Conservation (phyloP, 2,888 invertebrate species). For the Limnephilus marmoratus region DNA sequence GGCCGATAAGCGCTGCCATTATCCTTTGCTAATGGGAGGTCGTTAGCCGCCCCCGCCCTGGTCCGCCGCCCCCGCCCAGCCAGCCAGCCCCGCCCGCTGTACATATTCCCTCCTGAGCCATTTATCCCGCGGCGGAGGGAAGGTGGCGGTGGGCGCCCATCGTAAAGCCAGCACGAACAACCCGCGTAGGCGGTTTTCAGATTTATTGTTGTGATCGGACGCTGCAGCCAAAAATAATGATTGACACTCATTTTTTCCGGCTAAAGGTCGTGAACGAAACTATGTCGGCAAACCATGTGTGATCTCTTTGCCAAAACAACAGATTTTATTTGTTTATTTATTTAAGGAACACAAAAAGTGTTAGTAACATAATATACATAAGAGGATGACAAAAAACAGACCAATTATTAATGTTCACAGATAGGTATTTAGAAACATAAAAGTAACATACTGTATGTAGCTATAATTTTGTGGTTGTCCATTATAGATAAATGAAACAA, state of each 20-base stretch:
- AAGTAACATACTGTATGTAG: too few relatives aligned
- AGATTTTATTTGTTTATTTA: neutral
- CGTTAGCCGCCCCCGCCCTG: constrained; percentile 61
- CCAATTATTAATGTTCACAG: too few relatives aligned
- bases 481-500: too few relatives aligned
- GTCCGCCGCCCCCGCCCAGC: constrained; percentile 48
- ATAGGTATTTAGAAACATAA: too few relatives aligned
- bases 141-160: constrained; percentile 13
- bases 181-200: constrained; percentile 39
- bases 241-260: constrained; percentile 34
- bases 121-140: constrained; percentile 56
- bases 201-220: constrained; percentile 25
- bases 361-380: too few relatives aligned
- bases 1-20: constrained; percentile 66
- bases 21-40: constrained; percentile 64
- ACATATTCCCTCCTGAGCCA: constrained; percentile 63
- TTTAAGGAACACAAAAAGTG: too few relatives aligned
- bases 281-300: neutral
- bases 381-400: too few relatives aligned
- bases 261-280: neutral
- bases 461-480: too few relatives aligned
- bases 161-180: constrained; percentile 22
- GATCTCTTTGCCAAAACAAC: neutral
- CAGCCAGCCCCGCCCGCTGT: constrained; percentile 52
- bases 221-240: constrained; percentile 34